A percentile compares a stretch with the other conserved stretches of the same genome.
Evolutionary conservation across 1,140 invertebrate species (phyloP).

Genomic region (Bombus confusus): DNA sequence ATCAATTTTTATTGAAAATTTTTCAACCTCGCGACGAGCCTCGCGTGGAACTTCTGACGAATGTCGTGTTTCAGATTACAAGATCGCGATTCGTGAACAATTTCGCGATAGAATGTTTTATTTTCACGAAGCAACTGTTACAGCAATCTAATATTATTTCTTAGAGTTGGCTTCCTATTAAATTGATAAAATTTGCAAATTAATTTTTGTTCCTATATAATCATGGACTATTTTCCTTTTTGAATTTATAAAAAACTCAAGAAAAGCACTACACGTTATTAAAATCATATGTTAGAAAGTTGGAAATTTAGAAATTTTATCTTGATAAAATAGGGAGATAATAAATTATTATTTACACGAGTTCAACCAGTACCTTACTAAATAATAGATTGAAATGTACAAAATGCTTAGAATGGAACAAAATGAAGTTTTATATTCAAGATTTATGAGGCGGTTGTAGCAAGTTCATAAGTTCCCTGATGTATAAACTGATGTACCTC

Average conservation of each 20-base stretch:
- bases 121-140: neutral
- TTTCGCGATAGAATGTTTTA: neutral
- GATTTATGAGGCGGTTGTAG: neutral
- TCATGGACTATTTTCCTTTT: neutral
- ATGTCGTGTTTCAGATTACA: neutral
- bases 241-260: neutral
- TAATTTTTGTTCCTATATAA: neutral
- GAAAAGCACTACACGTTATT: neutral
- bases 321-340: neutral
- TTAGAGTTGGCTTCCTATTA: no score
- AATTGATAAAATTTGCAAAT: no score
- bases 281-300: neutral
- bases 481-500: neutral
- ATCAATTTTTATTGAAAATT: slow-evolving; percentile 23
- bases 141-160: neutral
- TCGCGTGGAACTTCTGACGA: neutral
- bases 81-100: neutral
- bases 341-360: neutral
- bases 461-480: neutral
- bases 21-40: neutral
- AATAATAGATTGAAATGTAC: neutral
- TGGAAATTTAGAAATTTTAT: neutral
- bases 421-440: neutral
- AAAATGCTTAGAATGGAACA: no score
- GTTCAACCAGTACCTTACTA: neutral